phyloP scores from a whole-genome alignment of 2,113 vertebrate species.

The Sinocyclocheilus anshuiensis region DNA sequence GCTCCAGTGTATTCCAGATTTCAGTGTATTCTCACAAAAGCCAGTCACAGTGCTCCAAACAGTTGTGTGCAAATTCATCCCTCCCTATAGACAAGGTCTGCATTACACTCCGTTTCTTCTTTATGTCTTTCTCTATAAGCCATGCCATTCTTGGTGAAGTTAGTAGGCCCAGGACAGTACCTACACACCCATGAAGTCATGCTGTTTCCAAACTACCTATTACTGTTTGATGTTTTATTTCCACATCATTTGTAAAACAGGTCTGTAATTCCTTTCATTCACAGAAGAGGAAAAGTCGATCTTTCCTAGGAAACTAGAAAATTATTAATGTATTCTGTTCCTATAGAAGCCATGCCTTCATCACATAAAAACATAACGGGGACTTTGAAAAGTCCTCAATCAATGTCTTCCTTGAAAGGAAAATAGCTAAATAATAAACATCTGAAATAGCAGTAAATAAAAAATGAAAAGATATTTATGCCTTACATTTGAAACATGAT shows the following conservation, averaged over 20 bases:
- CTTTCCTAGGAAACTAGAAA: conserved; percentile 26
- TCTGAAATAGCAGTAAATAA: background rate
- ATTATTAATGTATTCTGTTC: background rate
- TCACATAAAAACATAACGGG: background rate
- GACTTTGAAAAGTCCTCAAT: background rate
- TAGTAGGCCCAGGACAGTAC: conserved; percentile 41
- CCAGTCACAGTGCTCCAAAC: conserved; percentile 14
- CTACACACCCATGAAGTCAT: conserved; percentile 45
- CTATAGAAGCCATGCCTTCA: background rate
- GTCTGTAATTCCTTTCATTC: conserved; percentile 34
- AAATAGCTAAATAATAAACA: background rate
- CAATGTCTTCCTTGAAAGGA: background rate
- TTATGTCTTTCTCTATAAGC: conserved; percentile 24
- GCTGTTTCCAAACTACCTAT: conserved; percentile 1
- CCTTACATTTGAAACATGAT: background rate
- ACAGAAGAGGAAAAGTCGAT: conserved; percentile 43
- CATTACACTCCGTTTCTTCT: conserved; percentile 37
- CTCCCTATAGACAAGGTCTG: conserved; percentile 29
- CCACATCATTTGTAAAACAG: conserved; percentile 39
- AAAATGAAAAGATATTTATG: background rate
- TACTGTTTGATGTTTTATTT: conserved; percentile 54
- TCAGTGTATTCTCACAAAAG: background rate
- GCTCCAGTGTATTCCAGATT: background rate
- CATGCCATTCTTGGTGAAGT: conserved; percentile 28
- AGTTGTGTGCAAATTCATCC: conserved; percentile 5